Conservation (phyloP, 2,888 invertebrate species). For the Spicauda simplicius region DNA sequence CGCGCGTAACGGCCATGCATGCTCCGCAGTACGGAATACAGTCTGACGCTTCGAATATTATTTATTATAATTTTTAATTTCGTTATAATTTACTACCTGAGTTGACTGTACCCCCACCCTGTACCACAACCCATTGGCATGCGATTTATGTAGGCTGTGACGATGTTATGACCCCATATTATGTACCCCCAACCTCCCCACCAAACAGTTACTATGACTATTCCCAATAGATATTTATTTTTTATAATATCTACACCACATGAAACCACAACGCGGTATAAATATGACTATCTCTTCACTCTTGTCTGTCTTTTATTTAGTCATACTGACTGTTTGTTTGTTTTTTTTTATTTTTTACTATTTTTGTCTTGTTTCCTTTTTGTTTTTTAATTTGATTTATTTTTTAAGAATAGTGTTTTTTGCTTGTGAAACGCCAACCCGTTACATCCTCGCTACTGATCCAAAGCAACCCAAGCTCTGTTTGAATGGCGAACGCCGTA, state of each 20-base stretch:
- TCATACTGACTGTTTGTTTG: slow-evolving; percentile 85
- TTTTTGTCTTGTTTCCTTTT: slow-evolving; percentile 57
- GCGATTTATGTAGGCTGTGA: slow-evolving; percentile 79
- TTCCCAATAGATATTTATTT: slow-evolving; percentile 49
- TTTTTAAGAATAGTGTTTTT: slow-evolving; percentile 76
- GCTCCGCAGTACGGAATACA: slow-evolving; percentile 65
- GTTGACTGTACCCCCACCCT: slow-evolving; percentile 65
- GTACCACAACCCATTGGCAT: slow-evolving; percentile 68
- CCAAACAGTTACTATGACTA: slow-evolving; percentile 83
- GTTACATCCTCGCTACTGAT: slow-evolving; percentile 76
- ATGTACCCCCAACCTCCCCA: slow-evolving; percentile 45
- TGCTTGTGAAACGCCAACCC: slow-evolving; percentile 83
- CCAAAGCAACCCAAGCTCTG: slow-evolving; percentile 69
- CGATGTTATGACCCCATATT: slow-evolving; percentile 78
- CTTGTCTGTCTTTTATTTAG: slow-evolving; percentile 79
- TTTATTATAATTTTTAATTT: slow-evolving; percentile 41
- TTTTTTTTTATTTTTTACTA: slow-evolving; percentile 54
- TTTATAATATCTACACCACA: slow-evolving; percentile 59
- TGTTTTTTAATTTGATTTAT: slow-evolving; percentile 54
- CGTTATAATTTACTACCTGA: slow-evolving; percentile 56
- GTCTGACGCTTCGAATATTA: slow-evolving; percentile 71
- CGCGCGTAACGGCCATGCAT: slow-evolving; percentile 70
- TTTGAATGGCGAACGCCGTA: slow-evolving; percentile 52
- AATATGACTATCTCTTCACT: slow-evolving; percentile 77
- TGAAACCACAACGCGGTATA: slow-evolving; percentile 76